Conservation (phyloP, 2,113 vertebrate genomes). For the Cisticola juncidis region DNA sequence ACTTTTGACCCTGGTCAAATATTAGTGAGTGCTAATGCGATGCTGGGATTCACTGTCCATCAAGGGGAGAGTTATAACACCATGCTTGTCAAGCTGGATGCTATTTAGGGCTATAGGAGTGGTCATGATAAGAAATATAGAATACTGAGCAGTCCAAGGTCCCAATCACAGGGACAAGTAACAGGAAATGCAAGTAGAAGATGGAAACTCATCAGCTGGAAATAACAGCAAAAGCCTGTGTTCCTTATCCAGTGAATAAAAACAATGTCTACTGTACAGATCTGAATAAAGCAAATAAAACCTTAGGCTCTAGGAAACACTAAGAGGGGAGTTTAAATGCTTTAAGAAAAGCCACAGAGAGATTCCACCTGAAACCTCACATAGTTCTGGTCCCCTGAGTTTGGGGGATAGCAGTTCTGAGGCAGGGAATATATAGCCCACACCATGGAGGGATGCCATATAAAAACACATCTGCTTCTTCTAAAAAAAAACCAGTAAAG, state of each 20-base stretch:
- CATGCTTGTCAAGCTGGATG: not conserved
- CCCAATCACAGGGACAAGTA: not conserved
- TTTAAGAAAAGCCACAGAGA: not conserved
- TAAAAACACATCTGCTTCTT: not conserved
- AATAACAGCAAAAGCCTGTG: not conserved
- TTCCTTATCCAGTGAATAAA: not conserved
- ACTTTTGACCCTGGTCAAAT: not conserved
- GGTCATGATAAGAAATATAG: not conserved
- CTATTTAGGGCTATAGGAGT: not conserved
- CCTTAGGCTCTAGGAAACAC: not conserved
- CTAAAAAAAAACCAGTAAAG: not conserved
- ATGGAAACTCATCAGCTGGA: not conserved
- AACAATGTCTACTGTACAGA: not conserved
- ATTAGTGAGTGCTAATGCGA: not conserved
- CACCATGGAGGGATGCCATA: not conserved
- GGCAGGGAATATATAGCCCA: not conserved
- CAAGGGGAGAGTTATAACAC: not conserved
- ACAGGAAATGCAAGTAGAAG: not conserved
- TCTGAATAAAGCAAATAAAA: not conserved
- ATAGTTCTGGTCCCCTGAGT: accelerated
- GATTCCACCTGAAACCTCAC: not conserved
- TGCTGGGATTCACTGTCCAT: not conserved
- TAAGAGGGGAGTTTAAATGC: not conserved
- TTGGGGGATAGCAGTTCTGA: not conserved
- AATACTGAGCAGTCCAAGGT: not conserved